Conservation (phyloP, 1,140 invertebrate genomes). For the Spodoptera frugiperda region DNA sequence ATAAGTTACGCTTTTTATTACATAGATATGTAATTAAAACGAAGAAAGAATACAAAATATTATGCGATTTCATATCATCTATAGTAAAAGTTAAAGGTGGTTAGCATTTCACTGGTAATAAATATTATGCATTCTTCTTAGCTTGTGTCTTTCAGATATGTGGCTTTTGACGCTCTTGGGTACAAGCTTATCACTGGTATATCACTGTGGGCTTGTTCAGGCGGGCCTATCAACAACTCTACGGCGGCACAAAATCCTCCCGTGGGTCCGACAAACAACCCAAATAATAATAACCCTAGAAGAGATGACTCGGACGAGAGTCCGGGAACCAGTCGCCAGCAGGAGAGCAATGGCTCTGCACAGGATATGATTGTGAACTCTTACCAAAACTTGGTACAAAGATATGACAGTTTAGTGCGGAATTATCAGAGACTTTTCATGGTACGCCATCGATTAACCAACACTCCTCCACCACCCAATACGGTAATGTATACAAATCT, state of each 20-base stretch:
- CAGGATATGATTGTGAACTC: constrained; percentile 82
- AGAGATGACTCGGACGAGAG: constrained; percentile 64
- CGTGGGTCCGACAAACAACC: constrained; percentile 46
- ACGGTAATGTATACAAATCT: constrained; percentile 59
- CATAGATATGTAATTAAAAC: too few relatives aligned
- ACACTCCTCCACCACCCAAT: constrained; percentile 70
- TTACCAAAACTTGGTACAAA: constrained; percentile 82
- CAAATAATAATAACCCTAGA: constrained; percentile 53
- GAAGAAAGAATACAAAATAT: too few relatives aligned
- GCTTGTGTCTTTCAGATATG: constrained; percentile 88
- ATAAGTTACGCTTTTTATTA: too few relatives aligned
- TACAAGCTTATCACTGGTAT: constrained; percentile 95
- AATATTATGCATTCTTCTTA: constrained; percentile 44
- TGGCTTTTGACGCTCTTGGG: constrained; percentile 94
- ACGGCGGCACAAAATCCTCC: constrained; percentile 58
- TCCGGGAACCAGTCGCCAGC: constrained; percentile 54
- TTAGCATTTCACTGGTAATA: constrained; percentile 43
- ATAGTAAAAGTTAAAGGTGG: neutral
- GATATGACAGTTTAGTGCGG: constrained; percentile 83
- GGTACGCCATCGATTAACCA: constrained; percentile 77
- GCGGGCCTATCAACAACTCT: constrained; percentile 48
- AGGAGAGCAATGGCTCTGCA: constrained; percentile 63
- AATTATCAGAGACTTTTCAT: constrained; percentile 82
- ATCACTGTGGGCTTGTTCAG: constrained; percentile 78
- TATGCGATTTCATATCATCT: too few relatives aligned